Evolutionary conservation across 2,888 invertebrate genomes (phyloP), one percentile per base, ranked within the genome.

Genomic region (Yponomeuta evonymella): DNA sequence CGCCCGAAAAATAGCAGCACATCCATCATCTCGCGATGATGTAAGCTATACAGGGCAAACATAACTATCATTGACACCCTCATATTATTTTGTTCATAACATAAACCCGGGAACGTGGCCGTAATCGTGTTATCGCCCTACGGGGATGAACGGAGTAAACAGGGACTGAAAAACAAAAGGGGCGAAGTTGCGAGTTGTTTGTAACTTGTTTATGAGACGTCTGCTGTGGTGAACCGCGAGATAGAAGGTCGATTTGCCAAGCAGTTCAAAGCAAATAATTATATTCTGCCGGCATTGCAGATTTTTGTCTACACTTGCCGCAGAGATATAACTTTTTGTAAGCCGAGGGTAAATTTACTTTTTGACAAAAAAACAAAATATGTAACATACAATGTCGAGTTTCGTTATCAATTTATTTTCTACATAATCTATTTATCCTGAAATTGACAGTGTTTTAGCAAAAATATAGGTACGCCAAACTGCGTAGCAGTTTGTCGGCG

Each of bases 111-210:
- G 33, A 65, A 65, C 33, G 29, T 30, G 29, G 65, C 30, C 65
- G n/a, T 65, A 65, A 65, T 65, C 29, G 65, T 12, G 29, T 65
- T 65, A 65, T 30, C 65, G 12, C 30, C 33, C 65, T 29, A 11
- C 33, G 6, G 65, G 65, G 65, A 65, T 8, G 6, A 64, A 29
- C 12, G 65, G 65, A 29, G 65, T 12, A 65, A 65, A 65, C 65
- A 65, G 15, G 12, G 36, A 67, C 36, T 67, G 36, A 67, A 67
- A 67, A 67, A 67, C 67, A 67, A 67, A 48, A 36, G 67, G 29
- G 65, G 65, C 12, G 10, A 43, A 67, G n/a, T 67, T 67, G 29
- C 29, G 12, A 29, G 65, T 29, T 67, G 67, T 36, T 67, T 36
- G 15, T 67, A 67, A 67, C 67, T 67, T 36, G 43, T 33, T 67